A percentile compares a stretch with the other conserved stretches of the same genome.
These are phyloP conservation scores for Thymelicus lineola DNA, from an alignment of 2,888 invertebrate genomes.

Conservation along the genomic window DNA sequence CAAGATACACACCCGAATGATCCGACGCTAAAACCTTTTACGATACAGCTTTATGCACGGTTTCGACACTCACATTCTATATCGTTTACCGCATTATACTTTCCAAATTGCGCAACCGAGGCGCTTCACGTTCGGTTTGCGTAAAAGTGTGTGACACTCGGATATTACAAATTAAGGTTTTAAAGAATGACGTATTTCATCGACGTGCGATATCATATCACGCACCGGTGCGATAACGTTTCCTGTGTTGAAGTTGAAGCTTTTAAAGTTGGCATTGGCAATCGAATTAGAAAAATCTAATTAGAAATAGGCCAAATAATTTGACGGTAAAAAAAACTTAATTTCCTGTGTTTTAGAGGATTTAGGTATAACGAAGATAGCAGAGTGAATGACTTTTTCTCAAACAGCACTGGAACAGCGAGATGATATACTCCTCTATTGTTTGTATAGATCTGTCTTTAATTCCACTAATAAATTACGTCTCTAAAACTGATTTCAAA, in stretches of 20 bases:
- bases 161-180: conserved; percentile 42
- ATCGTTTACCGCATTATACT: conserved; percentile 36
- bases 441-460: neutral
- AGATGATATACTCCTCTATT: too few relatives aligned
- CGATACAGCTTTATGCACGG: conserved; percentile 30
- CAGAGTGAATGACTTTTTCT: too few relatives aligned
- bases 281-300: neutral
- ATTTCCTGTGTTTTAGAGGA: too few relatives aligned
- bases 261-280: neutral
- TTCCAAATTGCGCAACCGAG: conserved; percentile 36
- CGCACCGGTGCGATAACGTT: conserved; percentile 62
- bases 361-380: too few relatives aligned
- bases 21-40: conserved; percentile 43
- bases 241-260: conserved; percentile 55
- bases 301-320: too few relatives aligned
- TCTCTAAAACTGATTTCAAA: conserved; percentile 44
- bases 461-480: conserved; percentile 40
- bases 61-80: conserved; percentile 37
- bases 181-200: conserved; percentile 50
- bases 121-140: conserved; percentile 34
- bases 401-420: too few relatives aligned
- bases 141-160: conserved; percentile 34
- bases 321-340: too few relatives aligned
- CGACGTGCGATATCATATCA: conserved; percentile 57
- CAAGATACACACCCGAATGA: conserved; percentile 62